Evolutionary conservation across 2,888 invertebrate species (phyloP), one percentile per base, ranked within the genome.

Genomic region (Calameuta pallipes): DNA sequence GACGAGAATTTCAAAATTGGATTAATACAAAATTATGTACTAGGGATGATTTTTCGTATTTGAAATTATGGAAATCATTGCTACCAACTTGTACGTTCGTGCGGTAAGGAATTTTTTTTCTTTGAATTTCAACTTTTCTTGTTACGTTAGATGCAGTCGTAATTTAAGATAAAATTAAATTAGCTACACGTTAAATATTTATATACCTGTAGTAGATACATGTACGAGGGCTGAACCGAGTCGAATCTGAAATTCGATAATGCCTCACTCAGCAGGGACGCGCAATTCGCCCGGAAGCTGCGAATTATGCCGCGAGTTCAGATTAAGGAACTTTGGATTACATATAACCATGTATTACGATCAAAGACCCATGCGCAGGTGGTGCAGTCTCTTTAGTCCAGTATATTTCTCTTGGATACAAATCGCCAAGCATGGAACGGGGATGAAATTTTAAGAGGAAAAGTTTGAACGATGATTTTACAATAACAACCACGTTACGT

Each of bases 181-280:
- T 85, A 87, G 85, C 84, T 75, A 73, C 82, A 82, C 85, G 86
- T 88, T 87, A 87, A 89, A 89, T 89, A 89, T 89, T 89, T 89
- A 88, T 87, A 89, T 82, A 85, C 82, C 83, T 80, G 78, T 79
- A 75, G 78, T 68, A 74, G 73, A 79, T 74, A 56, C 56, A 56
- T 15, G 79, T 74, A 80, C 82, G 85, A 83, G 86, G 87, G 87
- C 84, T 76, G 87, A 83, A 81, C 87, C 87, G 89, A 86, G 82
- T 88, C 90, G 89, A 90, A 90, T 90, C 89, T 87, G 86, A 90
- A 90, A 90, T 90, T 90, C 88, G 90, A 89, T 90, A 89, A 90
- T 90, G 90, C 90, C 90, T 90, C 87, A 90, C 87, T 90, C 89
- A 88, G 83, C 81, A 81, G 84, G 83, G 33, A 71, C 83, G 85